phyloP scores from a whole-genome alignment of 2,888 invertebrate species.

The Sycophila texana region DNA sequence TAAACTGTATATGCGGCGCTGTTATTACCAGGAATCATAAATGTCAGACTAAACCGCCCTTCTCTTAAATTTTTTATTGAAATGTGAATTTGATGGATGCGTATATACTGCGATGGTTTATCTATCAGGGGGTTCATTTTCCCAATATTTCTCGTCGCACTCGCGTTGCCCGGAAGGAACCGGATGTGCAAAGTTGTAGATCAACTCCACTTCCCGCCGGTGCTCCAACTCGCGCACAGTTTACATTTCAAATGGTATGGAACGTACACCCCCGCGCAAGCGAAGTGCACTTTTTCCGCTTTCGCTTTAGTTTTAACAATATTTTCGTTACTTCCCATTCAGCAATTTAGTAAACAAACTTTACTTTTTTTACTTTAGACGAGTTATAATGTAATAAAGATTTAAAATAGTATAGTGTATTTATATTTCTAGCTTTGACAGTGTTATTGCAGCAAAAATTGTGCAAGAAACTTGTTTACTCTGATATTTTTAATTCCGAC shows the following conservation, averaged over 20 bases:
- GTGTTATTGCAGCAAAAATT: too few relatives aligned
- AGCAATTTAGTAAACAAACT: too few relatives aligned
- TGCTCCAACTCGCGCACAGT: not conserved
- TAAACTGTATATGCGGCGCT: not conserved
- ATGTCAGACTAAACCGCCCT: not conserved
- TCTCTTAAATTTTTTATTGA: constrained; percentile 57
- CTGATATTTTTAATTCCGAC: too few relatives aligned
- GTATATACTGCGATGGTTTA: constrained; percentile 50
- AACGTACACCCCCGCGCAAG: not conserved
- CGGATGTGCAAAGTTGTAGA: constrained; percentile 49
- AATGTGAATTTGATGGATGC: constrained; percentile 57
- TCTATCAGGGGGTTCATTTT: constrained; percentile 47
- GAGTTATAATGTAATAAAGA: too few relatives aligned
- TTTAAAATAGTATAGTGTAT: too few relatives aligned
- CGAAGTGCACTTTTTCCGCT: not conserved
- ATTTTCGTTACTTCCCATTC: too few relatives aligned
- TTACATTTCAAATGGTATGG: constrained; percentile 37
- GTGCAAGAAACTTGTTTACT: too few relatives aligned
- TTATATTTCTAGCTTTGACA: too few relatives aligned
- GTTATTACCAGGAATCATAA: not conserved
- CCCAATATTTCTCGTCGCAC: constrained; percentile 20
- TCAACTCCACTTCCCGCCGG: constrained; percentile 38
- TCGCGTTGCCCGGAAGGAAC: constrained; percentile 6
- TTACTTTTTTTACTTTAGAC: too few relatives aligned
- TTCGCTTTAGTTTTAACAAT: not conserved